These are phyloP conservation scores for Drosophila ezoana DNA, from an alignment of 2,888 invertebrate species.

Conservation along the genomic window DNA sequence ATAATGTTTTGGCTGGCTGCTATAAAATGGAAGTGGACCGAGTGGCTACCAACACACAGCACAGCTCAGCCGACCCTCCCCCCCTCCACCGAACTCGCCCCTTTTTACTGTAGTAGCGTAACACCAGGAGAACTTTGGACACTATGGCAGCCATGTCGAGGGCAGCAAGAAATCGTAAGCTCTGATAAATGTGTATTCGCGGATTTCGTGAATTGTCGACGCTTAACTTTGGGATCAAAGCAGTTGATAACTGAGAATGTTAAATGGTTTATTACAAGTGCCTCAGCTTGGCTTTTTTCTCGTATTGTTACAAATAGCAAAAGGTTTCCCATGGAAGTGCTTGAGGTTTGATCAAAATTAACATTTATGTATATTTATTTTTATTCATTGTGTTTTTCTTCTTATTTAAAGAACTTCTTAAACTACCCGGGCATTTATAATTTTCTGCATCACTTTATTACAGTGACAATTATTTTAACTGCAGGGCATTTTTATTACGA, in stretches of 20 bases:
- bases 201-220: conserved; percentile 11
- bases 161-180: conserved; percentile 43
- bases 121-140: conserved; percentile 41
- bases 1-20: conserved; percentile 80
- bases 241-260: conserved; percentile 12
- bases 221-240: conserved; percentile 17
- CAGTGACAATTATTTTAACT: conserved; percentile 80
- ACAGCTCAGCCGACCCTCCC: neutral
- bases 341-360: too few relatives aligned
- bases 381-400: neutral
- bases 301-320: too few relatives aligned
- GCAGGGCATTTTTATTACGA: conserved; percentile 79
- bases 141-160: conserved; percentile 43
- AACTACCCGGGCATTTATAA: conserved; percentile 61
- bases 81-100: too few relatives aligned
- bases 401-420: conserved; percentile 3
- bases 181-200: conserved; percentile 23
- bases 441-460: conserved; percentile 78
- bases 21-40: conserved; percentile 74
- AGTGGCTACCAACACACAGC: conserved; percentile 54
- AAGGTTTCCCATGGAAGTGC: too few relatives aligned
- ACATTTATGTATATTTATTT: neutral
- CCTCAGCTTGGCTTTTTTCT: neutral
- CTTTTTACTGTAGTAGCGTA: neutral
- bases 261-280: conserved; percentile 7